A percentile compares a stretch with the other conserved stretches of the same genome.
Conservation (phyloP, 2,888 invertebrate species). For the Hecatera dysodea region DNA sequence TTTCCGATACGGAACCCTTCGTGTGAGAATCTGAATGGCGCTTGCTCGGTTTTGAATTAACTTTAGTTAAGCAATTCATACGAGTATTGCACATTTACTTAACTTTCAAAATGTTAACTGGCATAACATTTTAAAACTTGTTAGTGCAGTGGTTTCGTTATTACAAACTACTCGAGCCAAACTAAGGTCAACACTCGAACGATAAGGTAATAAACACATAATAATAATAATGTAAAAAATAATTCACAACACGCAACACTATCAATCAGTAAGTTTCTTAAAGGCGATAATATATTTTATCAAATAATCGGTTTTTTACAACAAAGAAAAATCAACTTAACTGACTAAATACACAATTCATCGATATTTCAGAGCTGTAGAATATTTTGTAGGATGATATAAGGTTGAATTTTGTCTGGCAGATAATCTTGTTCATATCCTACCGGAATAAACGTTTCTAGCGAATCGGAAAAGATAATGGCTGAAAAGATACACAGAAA, state of each 20-base stretch:
- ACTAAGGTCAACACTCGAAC: slow-evolving; percentile 50
- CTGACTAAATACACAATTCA: slow-evolving; percentile 4
- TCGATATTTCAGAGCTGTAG: slow-evolving; percentile 1
- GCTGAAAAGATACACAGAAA: slow-evolving; percentile 83
- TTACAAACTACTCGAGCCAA: slow-evolving; percentile 21
- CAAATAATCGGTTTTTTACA: slow-evolving; percentile 19
- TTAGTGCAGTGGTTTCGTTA: slow-evolving; percentile 15
- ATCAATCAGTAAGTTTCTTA: slow-evolving; percentile 59
- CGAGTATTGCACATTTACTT: slow-evolving; percentile 14
- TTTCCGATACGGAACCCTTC: no score
- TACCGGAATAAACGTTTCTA: slow-evolving; percentile 84
- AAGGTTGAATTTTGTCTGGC: slow-evolving; percentile 62
- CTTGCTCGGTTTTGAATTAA: slow-evolving; percentile 52
- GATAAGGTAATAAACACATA: slow-evolving; percentile 45
- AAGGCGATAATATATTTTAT: slow-evolving; percentile 19
- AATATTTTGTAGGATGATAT: slow-evolving; percentile 20
- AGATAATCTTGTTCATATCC: slow-evolving; percentile 64
- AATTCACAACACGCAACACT: slow-evolving; percentile 56
- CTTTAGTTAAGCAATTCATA: slow-evolving; percentile 39
- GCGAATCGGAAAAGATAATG: slow-evolving; percentile 88
- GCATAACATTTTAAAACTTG: slow-evolving; percentile 26
- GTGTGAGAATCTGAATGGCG: no score
- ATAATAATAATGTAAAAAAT: slow-evolving; percentile 31
- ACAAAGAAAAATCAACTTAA: slow-evolving; percentile 39
- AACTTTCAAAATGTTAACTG: slow-evolving; percentile 38